Conservation (phyloP, 2,113 vertebrate species). For the Chloropsis cyanopogon region DNA sequence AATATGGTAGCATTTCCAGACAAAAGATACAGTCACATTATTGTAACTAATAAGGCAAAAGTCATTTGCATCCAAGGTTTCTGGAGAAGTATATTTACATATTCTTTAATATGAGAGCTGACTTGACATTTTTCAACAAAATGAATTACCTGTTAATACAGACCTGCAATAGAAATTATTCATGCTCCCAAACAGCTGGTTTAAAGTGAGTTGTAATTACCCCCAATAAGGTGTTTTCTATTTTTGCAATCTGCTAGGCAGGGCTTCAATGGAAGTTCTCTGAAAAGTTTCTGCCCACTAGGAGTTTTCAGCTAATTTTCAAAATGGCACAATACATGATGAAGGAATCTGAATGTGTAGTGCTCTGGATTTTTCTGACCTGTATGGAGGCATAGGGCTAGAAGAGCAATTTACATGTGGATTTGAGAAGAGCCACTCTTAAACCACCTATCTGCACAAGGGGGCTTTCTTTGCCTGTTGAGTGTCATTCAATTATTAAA, state of each 20-base stretch:
- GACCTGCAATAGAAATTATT: neutral
- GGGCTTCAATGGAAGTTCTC: neutral
- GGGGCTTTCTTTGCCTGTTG: neutral
- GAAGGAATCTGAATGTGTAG: neutral
- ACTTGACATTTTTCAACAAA: neutral
- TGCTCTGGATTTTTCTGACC: neutral
- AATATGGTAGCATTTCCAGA: neutral
- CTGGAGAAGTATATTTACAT: neutral
- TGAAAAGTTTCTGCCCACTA: neutral
- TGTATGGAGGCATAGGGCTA: neutral
- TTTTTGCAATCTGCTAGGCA: neutral
- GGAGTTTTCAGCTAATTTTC: no score
- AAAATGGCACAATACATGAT: no score
- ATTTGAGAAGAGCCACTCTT: neutral
- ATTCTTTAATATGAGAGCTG: neutral
- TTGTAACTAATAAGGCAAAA: constrained; percentile 8
- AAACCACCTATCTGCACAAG: neutral
- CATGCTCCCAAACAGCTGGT: neutral
- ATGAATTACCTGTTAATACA: neutral
- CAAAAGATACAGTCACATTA: neutral
- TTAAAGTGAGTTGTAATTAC: neutral
- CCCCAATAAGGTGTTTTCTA: neutral
- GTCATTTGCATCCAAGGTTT: neutral
- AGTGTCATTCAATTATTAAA: neutral
- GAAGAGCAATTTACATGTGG: neutral